A percentile compares a stretch with the other conserved stretches of the same genome.
Conservation (phyloP, 2,888 invertebrate species). For the Metacarcinus magister region DNA sequence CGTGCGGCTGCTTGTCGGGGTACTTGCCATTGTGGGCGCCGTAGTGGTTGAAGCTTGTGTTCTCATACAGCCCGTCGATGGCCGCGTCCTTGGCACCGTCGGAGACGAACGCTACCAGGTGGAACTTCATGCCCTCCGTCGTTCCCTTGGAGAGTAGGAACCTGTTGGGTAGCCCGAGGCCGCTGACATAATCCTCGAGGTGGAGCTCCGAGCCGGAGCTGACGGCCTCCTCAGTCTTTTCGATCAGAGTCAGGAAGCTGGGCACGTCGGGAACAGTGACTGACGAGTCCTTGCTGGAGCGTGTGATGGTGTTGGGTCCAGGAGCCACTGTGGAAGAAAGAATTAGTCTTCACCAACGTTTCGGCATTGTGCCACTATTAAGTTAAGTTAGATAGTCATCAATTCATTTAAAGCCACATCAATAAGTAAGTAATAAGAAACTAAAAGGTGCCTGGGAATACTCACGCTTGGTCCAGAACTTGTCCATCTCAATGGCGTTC, state of each 20-base stretch:
- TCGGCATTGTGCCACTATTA: no score
- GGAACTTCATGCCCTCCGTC: conserved; percentile 82
- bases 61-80: conserved; percentile 33
- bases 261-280: conserved; percentile 87
- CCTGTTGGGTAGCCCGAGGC: conserved; percentile 82
- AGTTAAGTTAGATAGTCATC: neutral
- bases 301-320: conserved; percentile 89
- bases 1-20: conserved; percentile 91
- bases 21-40: conserved; percentile 85
- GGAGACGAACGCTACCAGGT: conserved; percentile 82
- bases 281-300: conserved; percentile 89
- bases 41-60: conserved; percentile 84
- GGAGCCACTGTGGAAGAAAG: conserved; percentile 85
- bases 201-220: conserved; percentile 60
- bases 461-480: conserved; percentile 83
- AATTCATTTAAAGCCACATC: neutral
- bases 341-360: neutral
- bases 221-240: conserved; percentile 67
- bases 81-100: conserved; percentile 81
- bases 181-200: conserved; percentile 71
- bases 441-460: neutral
- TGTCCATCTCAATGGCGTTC: conserved; percentile 82
- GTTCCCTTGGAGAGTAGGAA: conserved; percentile 83
- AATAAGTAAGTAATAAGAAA: neutral
- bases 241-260: conserved; percentile 70